Conservation (phyloP, 1,140 invertebrate species). For the Dolichoris vasculosae region DNA sequence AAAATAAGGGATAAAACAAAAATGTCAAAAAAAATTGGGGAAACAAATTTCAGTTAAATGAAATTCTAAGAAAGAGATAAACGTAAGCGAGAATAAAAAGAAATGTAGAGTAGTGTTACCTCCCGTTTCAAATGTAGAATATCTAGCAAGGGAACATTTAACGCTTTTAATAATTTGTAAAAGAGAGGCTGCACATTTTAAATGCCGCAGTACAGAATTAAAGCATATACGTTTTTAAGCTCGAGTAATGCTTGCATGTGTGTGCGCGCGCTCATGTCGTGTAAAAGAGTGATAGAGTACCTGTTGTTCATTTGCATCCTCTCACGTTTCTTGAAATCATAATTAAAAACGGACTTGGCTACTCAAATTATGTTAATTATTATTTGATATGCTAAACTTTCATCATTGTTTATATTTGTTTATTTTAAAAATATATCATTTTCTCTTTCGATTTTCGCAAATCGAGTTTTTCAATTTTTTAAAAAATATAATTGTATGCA, state of each 20-base stretch:
- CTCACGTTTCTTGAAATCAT: constrained; percentile 22
- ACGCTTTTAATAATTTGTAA: not conserved
- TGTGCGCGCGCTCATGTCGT: not conserved
- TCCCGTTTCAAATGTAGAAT: not conserved
- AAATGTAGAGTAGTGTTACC: not conserved
- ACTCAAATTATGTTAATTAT: constrained; percentile 42
- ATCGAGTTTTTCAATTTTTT: not conserved
- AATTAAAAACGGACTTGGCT: constrained; percentile 39
- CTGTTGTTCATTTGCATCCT: not conserved
- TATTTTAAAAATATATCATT: no score
- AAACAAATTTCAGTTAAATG: not conserved
- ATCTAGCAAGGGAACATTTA: not conserved
- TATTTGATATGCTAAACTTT: not conserved
- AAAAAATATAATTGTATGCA: not conserved
- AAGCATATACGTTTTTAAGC: constrained; percentile 23
- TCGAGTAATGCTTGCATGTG: not conserved
- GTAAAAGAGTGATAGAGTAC: not conserved
- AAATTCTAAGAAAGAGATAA: no score
- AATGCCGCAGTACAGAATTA: not conserved
- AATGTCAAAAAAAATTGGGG: not conserved
- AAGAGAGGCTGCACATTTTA: not conserved
- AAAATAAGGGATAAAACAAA: not conserved
- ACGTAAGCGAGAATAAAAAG: not conserved
- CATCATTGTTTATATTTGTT: not conserved
- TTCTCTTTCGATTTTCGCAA: not conserved